Percentiles rank a stretch among this genome's conserved stretches.
Evolutionary conservation across 1,140 invertebrate genomes (phyloP).

Genomic region (Pseudoatta argentina): DNA sequence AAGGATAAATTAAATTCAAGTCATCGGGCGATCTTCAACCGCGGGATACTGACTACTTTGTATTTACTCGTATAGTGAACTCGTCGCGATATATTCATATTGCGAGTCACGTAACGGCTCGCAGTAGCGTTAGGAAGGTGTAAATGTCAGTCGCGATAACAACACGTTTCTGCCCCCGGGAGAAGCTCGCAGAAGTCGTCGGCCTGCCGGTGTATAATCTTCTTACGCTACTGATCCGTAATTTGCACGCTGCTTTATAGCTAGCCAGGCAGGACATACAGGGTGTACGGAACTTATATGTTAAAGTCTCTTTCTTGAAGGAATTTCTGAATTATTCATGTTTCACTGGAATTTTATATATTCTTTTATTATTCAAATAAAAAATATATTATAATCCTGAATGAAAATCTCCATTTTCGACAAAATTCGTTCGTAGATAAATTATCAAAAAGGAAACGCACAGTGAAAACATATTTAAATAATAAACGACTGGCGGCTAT

Average conservation of each 20-base stretch:
- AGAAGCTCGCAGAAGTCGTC: conserved; percentile 58
- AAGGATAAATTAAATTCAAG: not conserved
- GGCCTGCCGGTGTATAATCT: conserved; percentile 69
- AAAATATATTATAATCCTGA: not conserved
- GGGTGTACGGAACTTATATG: conserved; percentile 24
- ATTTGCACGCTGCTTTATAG: conserved; percentile 63
- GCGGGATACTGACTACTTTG: not conserved
- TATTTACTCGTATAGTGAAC: conserved; percentile 27
- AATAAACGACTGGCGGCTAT: not conserved
- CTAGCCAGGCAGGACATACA: conserved; percentile 14
- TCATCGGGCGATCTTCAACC: not conserved
- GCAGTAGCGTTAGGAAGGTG: conserved; percentile 69
- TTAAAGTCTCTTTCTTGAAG: not conserved
- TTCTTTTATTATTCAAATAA: not conserved
- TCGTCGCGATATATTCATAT: conserved; percentile 47
- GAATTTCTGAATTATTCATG: not conserved
- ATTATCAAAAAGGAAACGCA: not conserved
- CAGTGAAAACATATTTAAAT: not conserved
- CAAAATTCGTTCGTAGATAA: not conserved
- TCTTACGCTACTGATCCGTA: conserved; percentile 71
- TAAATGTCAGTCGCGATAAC: conserved; percentile 74
- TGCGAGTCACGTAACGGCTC: conserved; percentile 63
- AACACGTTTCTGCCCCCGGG: conserved; percentile 59
- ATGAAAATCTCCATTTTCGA: not conserved
- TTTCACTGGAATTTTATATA: not conserved